These are phyloP conservation scores for Pteruthius melanotis DNA, from an alignment of 2,113 vertebrate genomes.

Conservation along the genomic window DNA sequence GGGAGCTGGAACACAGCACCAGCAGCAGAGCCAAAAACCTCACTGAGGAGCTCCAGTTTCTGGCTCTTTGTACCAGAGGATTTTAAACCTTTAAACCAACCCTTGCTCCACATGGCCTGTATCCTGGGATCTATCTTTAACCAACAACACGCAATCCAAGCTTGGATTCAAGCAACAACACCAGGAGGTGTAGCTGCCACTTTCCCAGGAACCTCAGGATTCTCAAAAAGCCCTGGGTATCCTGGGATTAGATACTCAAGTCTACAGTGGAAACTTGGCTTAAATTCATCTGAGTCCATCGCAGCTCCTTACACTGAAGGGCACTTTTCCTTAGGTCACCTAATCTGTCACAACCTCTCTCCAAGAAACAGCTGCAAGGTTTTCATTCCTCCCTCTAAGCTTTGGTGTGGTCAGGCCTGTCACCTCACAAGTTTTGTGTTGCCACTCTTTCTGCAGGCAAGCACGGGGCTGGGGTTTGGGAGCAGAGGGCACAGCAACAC, in stretches of 20 bases:
- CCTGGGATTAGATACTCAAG: neutral
- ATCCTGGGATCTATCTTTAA: neutral
- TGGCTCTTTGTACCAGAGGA: neutral
- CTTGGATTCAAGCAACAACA: neutral
- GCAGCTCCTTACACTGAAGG: neutral
- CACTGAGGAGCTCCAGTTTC: neutral
- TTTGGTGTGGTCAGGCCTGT: neutral
- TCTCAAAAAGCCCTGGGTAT: neutral
- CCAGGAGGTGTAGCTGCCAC: neutral
- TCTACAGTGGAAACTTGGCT: constrained; percentile 13
- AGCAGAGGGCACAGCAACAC: neutral
- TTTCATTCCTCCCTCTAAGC: neutral
- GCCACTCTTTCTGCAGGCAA: neutral
- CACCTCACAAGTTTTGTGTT: neutral
- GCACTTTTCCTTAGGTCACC: neutral
- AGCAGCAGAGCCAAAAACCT: neutral
- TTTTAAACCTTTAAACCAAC: neutral
- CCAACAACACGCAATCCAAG: neutral
- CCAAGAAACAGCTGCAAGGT: neutral
- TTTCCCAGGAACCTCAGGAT: neutral
- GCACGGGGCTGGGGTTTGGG: neutral
- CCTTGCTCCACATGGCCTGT: neutral
- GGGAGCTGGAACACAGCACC: neutral
- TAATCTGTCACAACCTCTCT: neutral
- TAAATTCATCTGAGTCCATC: neutral